Evolutionary conservation across 2,797 vertebrate genomes (phyloP).

Genomic region (Aratinga solstitialis): DNA sequence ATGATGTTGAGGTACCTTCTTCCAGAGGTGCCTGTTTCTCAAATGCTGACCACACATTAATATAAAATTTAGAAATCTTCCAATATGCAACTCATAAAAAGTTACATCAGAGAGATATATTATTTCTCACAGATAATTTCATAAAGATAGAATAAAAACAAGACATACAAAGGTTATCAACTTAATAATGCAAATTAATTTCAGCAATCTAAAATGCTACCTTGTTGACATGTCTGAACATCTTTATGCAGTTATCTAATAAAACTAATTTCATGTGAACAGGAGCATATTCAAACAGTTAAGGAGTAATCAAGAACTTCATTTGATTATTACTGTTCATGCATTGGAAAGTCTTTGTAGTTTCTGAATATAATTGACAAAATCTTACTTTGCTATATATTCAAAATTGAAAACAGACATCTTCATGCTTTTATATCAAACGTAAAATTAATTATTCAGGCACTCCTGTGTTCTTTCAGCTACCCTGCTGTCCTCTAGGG

Average conservation of each 20-base stretch:
- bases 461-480: neutral
- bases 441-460: neutral
- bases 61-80: neutral
- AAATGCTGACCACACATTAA: neutral
- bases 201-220: neutral
- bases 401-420: neutral
- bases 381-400: neutral
- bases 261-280: constrained; percentile 14
- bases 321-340: constrained; percentile 21
- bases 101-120: neutral
- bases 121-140: neutral
- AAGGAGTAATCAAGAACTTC: neutral
- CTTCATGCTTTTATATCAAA: neutral
- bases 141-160: neutral
- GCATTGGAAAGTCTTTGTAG: neutral
- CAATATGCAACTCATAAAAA: neutral
- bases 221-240: constrained; percentile 29
- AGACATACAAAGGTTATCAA: neutral
- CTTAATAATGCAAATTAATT: constrained; percentile 21
- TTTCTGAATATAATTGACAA: constrained; percentile 3
- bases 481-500: neutral
- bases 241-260: constrained; percentile 11
- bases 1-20: neutral
- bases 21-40: neutral
- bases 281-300: neutral